Conservation (phyloP, 2,797 vertebrate genomes). For the Anabas testudineus region DNA sequence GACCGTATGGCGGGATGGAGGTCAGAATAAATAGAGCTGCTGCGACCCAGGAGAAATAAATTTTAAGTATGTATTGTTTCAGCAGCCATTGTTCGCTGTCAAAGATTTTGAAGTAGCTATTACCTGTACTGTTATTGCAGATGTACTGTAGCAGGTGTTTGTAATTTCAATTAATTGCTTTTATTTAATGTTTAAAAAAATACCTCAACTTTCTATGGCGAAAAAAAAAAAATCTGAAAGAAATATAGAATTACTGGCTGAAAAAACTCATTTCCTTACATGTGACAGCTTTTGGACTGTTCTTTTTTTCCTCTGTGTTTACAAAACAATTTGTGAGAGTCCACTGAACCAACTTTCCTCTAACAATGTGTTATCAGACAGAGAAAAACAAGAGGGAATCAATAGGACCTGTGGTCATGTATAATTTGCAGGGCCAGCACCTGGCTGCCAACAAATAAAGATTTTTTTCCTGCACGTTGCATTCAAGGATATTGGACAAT, state of each 20-base stretch:
- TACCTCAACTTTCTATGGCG: conserved; percentile 9
- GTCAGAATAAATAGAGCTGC: conserved; percentile 72
- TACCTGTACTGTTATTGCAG: conserved; percentile 37
- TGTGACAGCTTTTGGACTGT: conserved; percentile 61
- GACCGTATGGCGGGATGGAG: conserved; percentile 64
- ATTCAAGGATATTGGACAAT: conserved; percentile 79
- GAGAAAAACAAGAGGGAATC: conserved; percentile 83
- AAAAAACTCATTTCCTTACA: conserved; percentile 56
- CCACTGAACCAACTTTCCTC: conserved; percentile 73
- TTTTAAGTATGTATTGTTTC: conserved; percentile 71
- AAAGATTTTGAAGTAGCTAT: conserved; percentile 56
- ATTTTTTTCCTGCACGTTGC: conserved; percentile 67
- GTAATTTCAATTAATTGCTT: conserved; percentile 48
- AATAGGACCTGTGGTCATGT: conserved; percentile 81
- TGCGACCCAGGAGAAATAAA: conserved; percentile 63
- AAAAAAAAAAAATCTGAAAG: conserved; percentile 47
- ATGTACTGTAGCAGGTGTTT: conserved; percentile 34
- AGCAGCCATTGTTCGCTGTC: conserved; percentile 49
- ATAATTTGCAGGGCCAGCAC: conserved; percentile 82
- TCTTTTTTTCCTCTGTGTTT: conserved; percentile 66
- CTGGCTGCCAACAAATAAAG: conserved; percentile 78
- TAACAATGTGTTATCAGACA: conserved; percentile 80
- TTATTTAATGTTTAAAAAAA: conserved; percentile 46
- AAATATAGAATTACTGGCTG: conserved; percentile 53
- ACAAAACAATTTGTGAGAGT: conserved; percentile 76